These are phyloP conservation scores for Neopelma chrysocephalum DNA, from an alignment of 2,797 vertebrate genomes.

Conservation along the genomic window DNA sequence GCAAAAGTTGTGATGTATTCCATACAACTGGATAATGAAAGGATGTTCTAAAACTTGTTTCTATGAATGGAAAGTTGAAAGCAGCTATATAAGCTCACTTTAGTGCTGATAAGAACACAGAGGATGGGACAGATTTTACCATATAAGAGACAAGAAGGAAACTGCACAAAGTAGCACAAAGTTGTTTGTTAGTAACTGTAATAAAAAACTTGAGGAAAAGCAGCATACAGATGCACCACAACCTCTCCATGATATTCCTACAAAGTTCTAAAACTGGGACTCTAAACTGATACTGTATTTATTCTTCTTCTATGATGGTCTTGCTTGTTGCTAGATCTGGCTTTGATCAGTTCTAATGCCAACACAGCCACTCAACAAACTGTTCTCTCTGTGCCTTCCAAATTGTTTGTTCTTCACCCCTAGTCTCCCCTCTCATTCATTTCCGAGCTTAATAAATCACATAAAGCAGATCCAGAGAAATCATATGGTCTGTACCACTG, in stretches of 20 bases:
- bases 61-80: not conserved
- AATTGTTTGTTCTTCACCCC: not conserved
- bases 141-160: not conserved
- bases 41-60: not conserved
- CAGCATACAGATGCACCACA: not conserved
- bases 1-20: not conserved
- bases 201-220: not conserved
- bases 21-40: not conserved
- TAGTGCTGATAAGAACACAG: not conserved
- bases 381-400: not conserved
- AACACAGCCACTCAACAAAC: not conserved
- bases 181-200: not conserved
- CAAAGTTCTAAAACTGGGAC: not conserved
- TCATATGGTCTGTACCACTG: rapidly evolving
- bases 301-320: rapidly evolving
- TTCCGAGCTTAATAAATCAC: not conserved
- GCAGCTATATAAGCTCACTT: not conserved
- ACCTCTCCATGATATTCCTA: not conserved
- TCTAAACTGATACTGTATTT: not conserved
- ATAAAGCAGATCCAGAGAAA: not conserved
- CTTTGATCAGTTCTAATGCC: not conserved
- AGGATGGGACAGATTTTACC: not conserved
- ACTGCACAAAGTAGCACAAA: not conserved
- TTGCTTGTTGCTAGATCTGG: not conserved
- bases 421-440: not conserved